phyloP scores from a whole-genome alignment of 1,140 invertebrate species.

The Catajapyx aquilonaris region DNA sequence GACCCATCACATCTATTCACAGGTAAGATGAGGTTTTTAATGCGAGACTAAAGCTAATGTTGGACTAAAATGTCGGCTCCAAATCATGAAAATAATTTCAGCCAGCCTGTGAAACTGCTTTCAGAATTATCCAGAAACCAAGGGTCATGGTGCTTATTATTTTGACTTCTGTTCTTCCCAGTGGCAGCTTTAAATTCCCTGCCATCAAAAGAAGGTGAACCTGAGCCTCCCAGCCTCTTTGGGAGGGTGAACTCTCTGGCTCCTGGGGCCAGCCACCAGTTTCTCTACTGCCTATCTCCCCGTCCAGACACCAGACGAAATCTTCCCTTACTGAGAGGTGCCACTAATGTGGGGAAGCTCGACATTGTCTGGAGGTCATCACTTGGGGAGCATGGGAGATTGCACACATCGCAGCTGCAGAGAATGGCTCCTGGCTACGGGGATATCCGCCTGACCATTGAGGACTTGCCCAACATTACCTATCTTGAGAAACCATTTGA shows the following conservation, averaged over 20 bases:
- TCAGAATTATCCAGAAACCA: too few relatives aligned
- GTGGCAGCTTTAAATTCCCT: conserved; percentile 37
- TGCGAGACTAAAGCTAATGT: too few relatives aligned
- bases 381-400: conserved; percentile 77
- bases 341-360: conserved; percentile 84
- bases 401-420: conserved; percentile 88
- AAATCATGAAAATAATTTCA: too few relatives aligned
- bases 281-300: conserved; percentile 77
- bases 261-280: conserved; percentile 61
- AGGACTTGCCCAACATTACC: conserved; percentile 60
- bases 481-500: conserved; percentile 57
- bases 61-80: too few relatives aligned
- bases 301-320: conserved; percentile 46
- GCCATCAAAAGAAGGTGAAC: conserved; percentile 25
- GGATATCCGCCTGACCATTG: conserved; percentile 61
- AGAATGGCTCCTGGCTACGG: conserved; percentile 73
- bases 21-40: conserved; percentile 24
- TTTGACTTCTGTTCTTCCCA: too few relatives aligned
- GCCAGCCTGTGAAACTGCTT: too few relatives aligned
- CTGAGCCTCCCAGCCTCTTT: conserved; percentile 45
- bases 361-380: conserved; percentile 95
- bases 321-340: conserved; percentile 49
- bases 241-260: conserved; percentile 63
- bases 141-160: too few relatives aligned
- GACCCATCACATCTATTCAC: conserved; percentile 78